These are phyloP conservation scores for Amorpha juglandis DNA, from an alignment of 2,888 invertebrate genomes.

Conservation along the genomic window DNA sequence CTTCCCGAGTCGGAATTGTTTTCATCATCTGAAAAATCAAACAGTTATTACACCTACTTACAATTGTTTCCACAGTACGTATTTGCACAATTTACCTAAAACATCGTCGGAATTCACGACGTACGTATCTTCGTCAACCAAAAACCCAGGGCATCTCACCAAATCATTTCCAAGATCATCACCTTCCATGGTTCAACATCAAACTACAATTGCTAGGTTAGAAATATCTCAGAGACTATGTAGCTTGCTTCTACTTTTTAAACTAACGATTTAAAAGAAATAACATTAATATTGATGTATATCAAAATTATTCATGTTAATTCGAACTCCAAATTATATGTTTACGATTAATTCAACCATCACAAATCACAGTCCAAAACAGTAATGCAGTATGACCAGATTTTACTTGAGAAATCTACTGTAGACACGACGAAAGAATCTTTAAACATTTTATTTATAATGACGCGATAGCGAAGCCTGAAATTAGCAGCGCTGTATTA, in stretches of 20 bases:
- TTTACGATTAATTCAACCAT: conserved; percentile 7
- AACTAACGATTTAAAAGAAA: neutral
- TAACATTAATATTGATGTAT: neutral
- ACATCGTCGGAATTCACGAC: conserved; percentile 78
- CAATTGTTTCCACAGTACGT: neutral
- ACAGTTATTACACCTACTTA: neutral
- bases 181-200: conserved; percentile 75
- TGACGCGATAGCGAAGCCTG: no score
- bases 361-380: neutral
- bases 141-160: conserved; percentile 68
- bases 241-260: neutral
- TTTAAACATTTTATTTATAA: no score
- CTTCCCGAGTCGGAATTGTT: conserved; percentile 90
- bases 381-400: neutral
- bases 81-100: conserved; percentile 60
- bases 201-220: conserved; percentile 12
- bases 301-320: neutral
- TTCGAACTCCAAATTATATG: neutral
- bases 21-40: conserved; percentile 82
- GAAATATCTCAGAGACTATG: conserved; percentile 31
- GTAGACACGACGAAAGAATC: no score
- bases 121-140: conserved; percentile 77
- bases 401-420: no score
- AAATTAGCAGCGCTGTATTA: no score
- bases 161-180: conserved; percentile 86